A percentile compares a stretch with the other conserved stretches of the same genome.
Evolutionary conservation across 2,113 vertebrate species (phyloP).

Genomic region (Apus apus): DNA sequence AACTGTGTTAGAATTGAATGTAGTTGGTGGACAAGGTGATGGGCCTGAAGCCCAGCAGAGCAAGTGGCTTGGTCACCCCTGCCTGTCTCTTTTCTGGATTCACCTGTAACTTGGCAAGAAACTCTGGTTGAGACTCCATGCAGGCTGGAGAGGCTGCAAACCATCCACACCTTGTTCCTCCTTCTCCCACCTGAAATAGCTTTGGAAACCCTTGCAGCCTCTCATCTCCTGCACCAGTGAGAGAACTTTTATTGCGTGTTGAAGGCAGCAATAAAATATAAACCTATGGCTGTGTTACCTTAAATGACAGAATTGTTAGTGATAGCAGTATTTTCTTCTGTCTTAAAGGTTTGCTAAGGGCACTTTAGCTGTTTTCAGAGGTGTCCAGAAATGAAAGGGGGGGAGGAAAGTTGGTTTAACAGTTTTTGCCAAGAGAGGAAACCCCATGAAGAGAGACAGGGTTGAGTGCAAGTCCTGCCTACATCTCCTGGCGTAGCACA

Average conservation of each 20-base stretch:
- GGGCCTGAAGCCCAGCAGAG: neutral
- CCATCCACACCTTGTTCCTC: neutral
- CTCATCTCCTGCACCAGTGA: rapidly evolving
- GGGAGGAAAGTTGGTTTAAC: neutral
- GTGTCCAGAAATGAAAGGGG: neutral
- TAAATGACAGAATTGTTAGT: neutral
- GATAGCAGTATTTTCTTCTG: neutral
- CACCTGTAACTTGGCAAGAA: neutral
- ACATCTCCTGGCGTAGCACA: rapidly evolving
- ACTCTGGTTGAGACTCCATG: too few relatives aligned
- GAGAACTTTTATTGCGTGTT: neutral
- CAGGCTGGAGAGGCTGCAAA: neutral
- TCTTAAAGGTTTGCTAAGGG: neutral
- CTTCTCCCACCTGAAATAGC: neutral
- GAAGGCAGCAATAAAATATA: neutral
- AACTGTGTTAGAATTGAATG: neutral
- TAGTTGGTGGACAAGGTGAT: neutral
- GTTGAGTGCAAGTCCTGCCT: rapidly evolving
- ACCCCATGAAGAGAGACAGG: rapidly evolving
- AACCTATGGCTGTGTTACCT: neutral
- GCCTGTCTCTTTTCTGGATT: neutral
- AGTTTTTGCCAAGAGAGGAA: neutral
- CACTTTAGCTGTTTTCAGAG: neutral
- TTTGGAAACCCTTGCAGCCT: neutral
- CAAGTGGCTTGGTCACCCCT: neutral